Evolutionary conservation across 2,797 vertebrate species (phyloP).

Genomic region (Xenentodon cancila): DNA sequence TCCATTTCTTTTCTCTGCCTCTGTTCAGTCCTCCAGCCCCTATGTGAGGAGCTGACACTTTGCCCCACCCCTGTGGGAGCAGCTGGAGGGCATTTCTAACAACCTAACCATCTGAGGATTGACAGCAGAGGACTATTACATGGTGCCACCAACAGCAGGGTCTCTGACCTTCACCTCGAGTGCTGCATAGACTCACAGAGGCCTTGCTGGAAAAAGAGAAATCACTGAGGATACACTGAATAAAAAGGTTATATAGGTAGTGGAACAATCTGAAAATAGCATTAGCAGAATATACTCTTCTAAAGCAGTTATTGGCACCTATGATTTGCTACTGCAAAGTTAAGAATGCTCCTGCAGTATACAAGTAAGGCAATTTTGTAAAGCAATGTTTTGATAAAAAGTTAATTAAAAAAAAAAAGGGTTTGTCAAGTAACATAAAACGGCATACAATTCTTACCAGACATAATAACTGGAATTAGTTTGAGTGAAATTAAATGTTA

Average conservation of each 20-base stretch:
- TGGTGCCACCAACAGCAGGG: conserved; percentile 27
- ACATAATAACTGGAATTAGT: too few relatives aligned
- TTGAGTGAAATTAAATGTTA: too few relatives aligned
- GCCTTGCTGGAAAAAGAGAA: not conserved
- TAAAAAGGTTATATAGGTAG: conserved; percentile 4
- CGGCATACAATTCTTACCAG: too few relatives aligned
- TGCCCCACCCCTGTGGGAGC: conserved; percentile 48
- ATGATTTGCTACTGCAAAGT: not conserved
- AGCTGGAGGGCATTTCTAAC: conserved; percentile 61
- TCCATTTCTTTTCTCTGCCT: too few relatives aligned
- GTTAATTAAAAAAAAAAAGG: too few relatives aligned
- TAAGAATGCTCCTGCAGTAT: too few relatives aligned
- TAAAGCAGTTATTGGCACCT: too few relatives aligned
- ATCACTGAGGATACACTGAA: not conserved
- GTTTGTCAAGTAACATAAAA: too few relatives aligned
- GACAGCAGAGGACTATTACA: conserved; percentile 40
- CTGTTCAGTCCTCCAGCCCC: conserved; percentile 5
- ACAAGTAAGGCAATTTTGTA: too few relatives aligned
- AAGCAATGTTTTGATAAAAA: too few relatives aligned
- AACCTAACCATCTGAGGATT: conserved; percentile 51
- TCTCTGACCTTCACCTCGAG: conserved; percentile 35
- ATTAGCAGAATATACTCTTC: too few relatives aligned
- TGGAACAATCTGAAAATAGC: conserved; percentile 36
- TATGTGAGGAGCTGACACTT: conserved; percentile 40
- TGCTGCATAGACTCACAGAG: conserved; percentile 6